Evolutionary conservation across 2,797 vertebrate species (phyloP), one percentile per base, ranked within the genome.

Genomic region (Atherinosoma microstoma): DNA sequence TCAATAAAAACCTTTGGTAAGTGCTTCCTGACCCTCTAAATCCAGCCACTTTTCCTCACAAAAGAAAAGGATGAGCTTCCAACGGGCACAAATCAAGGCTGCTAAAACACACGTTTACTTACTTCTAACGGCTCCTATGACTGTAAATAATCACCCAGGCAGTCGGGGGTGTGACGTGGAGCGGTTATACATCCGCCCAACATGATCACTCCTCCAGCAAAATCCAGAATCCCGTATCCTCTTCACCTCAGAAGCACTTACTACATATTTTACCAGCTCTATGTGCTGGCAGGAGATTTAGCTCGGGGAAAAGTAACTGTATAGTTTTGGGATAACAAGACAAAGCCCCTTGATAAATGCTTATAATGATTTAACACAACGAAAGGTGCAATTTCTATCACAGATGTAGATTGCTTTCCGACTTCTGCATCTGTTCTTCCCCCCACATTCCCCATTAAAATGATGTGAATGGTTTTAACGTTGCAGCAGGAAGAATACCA

Each of bases 1-100:
- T 94, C 77, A 94, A 95, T 94, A 96, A 94, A 93, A 94, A 93
- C 88, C 93, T 95, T 90, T 94, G 93, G 90, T 93, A 94, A 95
- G 92, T 95, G 94, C 90, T 95, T 94, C 93, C 83, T 93, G 93
- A 93, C 90, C 93, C 92, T 87, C 85, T 93, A 94, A 93, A 95
- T 94, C 92, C 92, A 94, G 90, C 84, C 90, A 89, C 94, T 93
- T 94, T 85, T 93, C 86, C 87, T 89, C 85, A 86, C 70, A 80
- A 89, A 93, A 92, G 79, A 92, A 92, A 90, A 72, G 76, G 89
- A 94, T 91, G 93, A 91, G 84, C 89, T 94, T 95, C 93, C 88
- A 94, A 88, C 89, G 77, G 88, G 88, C 85, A 93, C 93, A 94
- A 95, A 95, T 95, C 92, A 93, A 78, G 87, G 87, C 80, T 90